These are phyloP conservation scores for Pavo muticus DNA, from an alignment of 2,113 vertebrate species.

Conservation along the genomic window DNA sequence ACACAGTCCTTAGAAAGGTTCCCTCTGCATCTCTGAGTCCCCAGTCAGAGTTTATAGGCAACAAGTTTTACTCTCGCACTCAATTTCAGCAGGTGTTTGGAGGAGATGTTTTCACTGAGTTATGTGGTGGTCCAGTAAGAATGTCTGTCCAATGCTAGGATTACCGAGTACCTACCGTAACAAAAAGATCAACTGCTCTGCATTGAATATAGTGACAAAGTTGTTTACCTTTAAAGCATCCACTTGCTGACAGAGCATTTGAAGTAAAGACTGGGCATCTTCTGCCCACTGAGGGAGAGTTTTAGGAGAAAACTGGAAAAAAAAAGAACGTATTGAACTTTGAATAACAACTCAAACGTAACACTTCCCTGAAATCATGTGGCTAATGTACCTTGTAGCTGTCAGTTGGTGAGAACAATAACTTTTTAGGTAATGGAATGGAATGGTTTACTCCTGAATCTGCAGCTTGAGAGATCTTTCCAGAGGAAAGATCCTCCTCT, in stretches of 20 bases:
- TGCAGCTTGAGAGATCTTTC: constrained; percentile 74
- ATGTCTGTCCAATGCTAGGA: neutral
- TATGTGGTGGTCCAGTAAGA: neutral
- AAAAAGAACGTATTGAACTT: neutral
- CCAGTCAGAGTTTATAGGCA: neutral
- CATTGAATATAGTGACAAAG: neutral
- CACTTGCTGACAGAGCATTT: constrained; percentile 95
- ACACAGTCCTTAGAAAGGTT: neutral
- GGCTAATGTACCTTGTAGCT: constrained; percentile 83
- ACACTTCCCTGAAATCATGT: neutral
- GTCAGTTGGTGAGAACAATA: constrained; percentile 87
- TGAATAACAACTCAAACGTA: neutral
- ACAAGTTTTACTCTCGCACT: neutral
- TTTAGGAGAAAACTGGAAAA: constrained; percentile 89
- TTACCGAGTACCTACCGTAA: neutral
- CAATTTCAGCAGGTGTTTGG: neutral
- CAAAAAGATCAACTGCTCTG: neutral
- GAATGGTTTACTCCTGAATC: constrained; percentile 89
- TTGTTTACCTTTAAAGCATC: constrained; percentile 92
- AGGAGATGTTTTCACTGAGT: neutral
- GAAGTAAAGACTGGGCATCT: constrained; percentile 92
- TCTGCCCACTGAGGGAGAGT: constrained; percentile 94
- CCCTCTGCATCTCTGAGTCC: neutral
- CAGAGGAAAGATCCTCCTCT: constrained; percentile 78
- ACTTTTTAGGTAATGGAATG: constrained; percentile 87